A percentile compares a stretch with the other conserved stretches of the same genome.
phyloP scores from a whole-genome alignment of 2,113 vertebrate genomes.

The Amazona vittata region DNA sequence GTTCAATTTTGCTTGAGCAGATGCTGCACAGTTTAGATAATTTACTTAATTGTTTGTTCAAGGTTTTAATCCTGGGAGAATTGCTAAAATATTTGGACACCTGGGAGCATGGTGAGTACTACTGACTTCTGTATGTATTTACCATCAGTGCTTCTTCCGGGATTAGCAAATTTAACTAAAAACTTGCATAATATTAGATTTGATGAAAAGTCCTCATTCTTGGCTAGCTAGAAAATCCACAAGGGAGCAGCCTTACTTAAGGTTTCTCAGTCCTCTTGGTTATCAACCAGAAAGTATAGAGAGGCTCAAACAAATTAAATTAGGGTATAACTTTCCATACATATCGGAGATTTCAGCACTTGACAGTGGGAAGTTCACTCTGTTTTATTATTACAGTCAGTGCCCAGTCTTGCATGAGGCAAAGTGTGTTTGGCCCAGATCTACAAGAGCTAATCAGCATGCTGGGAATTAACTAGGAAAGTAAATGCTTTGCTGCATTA shows the following conservation, averaged over 20 bases:
- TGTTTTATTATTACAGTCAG: not conserved
- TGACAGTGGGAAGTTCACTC: not conserved
- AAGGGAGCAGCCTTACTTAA: conserved; percentile 68
- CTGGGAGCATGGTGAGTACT: not conserved
- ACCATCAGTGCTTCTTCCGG: not conserved
- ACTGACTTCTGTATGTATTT: not conserved
- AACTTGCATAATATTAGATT: not conserved
- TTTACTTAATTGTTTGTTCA: not conserved
- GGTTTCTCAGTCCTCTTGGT: conserved; percentile 12
- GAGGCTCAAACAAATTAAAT: not conserved
- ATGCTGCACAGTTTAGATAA: not conserved
- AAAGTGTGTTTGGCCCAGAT: not conserved
- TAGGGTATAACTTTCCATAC: not conserved
- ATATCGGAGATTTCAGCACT: not conserved
- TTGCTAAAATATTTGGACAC: not conserved
- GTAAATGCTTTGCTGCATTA: conserved; percentile 3
- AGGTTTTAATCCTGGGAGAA: not conserved
- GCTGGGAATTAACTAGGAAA: not conserved
- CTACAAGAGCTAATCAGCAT: conserved; percentile 9
- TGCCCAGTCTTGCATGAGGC: conserved; percentile 4
- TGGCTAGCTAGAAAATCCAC: conserved; percentile 30
- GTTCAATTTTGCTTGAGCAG: not conserved
- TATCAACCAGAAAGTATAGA: not conserved
- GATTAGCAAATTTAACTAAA: not conserved
- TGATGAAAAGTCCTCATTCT: not conserved